Evolutionary conservation across 2,797 vertebrate species (phyloP).

Genomic region (Takifugu rubripes): DNA sequence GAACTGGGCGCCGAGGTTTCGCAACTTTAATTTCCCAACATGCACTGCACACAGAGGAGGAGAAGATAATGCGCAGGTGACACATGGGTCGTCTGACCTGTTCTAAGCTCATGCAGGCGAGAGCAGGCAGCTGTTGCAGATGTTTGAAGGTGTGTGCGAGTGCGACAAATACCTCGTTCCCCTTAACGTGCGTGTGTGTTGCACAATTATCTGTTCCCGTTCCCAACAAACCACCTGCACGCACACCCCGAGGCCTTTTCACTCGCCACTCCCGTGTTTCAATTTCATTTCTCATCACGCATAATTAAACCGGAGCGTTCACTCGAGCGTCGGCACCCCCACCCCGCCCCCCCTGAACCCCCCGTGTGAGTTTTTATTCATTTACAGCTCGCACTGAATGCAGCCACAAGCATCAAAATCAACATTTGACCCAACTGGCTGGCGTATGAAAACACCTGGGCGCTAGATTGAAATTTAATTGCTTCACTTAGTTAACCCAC

Average conservation of each 20-base stretch:
- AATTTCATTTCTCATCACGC: conserved; percentile 41
- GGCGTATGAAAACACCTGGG: conserved; percentile 68
- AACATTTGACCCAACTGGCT: conserved; percentile 65
- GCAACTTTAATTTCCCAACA: conserved; percentile 48
- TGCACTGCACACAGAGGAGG: conserved; percentile 27
- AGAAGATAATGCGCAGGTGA: conserved; percentile 53
- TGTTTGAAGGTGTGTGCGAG: not conserved
- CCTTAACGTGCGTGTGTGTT: conserved; percentile 5
- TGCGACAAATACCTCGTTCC: not conserved
- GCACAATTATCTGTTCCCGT: not conserved
- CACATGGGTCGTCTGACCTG: conserved; percentile 34
- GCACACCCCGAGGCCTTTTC: conserved; percentile 34
- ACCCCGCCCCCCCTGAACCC: not conserved
- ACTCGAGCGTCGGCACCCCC: conserved; percentile 2
- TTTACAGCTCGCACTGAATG: conserved; percentile 30
- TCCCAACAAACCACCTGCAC: not conserved
- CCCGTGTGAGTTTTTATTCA: conserved; percentile 20
- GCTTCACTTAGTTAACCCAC: conserved; percentile 72
- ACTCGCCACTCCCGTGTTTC: conserved; percentile 30
- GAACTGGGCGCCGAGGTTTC: conserved; percentile 40
- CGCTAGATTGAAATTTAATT: conserved; percentile 72
- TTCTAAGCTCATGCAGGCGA: conserved; percentile 23
- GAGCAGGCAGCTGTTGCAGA: conserved; percentile 21
- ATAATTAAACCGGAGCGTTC: conserved; percentile 40
- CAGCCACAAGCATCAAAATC: conserved; percentile 18